Conservation (phyloP, 2,888 invertebrate species). For the Acanthoscelides obtectus region DNA sequence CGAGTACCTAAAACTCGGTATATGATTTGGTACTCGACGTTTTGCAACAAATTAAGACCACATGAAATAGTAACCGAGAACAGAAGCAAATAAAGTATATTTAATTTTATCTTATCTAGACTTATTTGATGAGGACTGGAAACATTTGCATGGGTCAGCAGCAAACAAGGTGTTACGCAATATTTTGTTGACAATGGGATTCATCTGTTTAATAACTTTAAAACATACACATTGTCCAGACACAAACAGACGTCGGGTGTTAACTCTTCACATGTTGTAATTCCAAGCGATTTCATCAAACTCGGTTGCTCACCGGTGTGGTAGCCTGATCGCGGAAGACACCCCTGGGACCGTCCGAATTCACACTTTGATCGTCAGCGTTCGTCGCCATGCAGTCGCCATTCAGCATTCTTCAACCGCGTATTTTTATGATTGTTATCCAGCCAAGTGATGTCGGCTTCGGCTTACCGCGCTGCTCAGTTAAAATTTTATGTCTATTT, state of each 20-base stretch:
- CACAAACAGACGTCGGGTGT: not conserved
- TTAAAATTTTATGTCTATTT: constrained; percentile 11
- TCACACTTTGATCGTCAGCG: not conserved
- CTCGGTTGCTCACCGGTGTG: not conserved
- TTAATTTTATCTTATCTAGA: no score
- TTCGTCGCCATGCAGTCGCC: not conserved
- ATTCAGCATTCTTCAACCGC: not conserved
- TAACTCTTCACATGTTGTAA: not conserved
- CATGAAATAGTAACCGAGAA: no score
- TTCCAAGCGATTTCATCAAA: not conserved
- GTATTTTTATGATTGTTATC: not conserved
- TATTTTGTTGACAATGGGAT: no score
- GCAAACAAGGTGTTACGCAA: no score
- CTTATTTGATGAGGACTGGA: no score
- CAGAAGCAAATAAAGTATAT: no score
- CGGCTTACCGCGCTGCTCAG: not conserved
- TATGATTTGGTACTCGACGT: no score
- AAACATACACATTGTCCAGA: no score
- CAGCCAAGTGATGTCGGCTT: not conserved
- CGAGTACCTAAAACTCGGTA: no score
- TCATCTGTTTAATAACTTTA: no score
- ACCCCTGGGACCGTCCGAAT: not conserved
- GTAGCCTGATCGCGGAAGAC: not conserved
- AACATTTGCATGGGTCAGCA: no score
- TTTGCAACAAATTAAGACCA: no score